These are phyloP conservation scores for Eupithecia dodoneata DNA, from an alignment of 2,888 invertebrate genomes.

Conservation along the genomic window DNA sequence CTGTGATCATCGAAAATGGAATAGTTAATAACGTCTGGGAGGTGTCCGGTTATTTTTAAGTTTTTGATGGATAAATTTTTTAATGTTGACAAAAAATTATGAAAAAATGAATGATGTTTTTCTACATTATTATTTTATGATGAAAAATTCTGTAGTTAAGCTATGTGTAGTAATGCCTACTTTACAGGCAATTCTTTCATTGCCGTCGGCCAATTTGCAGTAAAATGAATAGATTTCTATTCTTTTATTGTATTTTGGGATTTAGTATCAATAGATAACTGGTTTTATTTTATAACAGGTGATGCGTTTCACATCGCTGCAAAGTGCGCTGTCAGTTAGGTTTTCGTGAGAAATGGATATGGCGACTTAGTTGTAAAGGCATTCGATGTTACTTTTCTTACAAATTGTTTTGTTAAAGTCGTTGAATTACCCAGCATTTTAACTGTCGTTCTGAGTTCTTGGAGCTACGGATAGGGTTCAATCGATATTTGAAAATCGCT, in stretches of 20 bases:
- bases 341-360: conserved; percentile 68
- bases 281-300: conserved; percentile 70
- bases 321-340: conserved; percentile 73
- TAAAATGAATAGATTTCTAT: conserved; percentile 45
- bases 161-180: conserved; percentile 80
- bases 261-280: conserved; percentile 77
- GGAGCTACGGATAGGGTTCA: conserved; percentile 27
- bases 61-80: conserved; percentile 75
- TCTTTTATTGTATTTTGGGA: conserved; percentile 53
- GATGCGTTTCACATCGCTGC: conserved; percentile 46
- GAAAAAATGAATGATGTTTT: conserved; percentile 64
- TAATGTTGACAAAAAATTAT: conserved; percentile 65
- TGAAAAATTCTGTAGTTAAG: conserved; percentile 79
- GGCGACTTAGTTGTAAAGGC: conserved; percentile 73
- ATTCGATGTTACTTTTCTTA: conserved; percentile 60
- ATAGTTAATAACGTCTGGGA: conserved; percentile 74
- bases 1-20: conserved; percentile 82
- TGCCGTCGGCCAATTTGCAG: conserved; percentile 39
- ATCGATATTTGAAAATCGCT: conserved; percentile 50
- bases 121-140: conserved; percentile 75
- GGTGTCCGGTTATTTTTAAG: conserved; percentile 76
- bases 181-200: conserved; percentile 53
- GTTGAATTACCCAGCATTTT: conserved; percentile 52
- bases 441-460: conserved; percentile 41
- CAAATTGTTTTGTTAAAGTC: conserved; percentile 68